Evolutionary conservation across 2,888 invertebrate genomes (phyloP), one percentile per base, ranked within the genome.

Genomic region (Callinectes sapidus): DNA sequence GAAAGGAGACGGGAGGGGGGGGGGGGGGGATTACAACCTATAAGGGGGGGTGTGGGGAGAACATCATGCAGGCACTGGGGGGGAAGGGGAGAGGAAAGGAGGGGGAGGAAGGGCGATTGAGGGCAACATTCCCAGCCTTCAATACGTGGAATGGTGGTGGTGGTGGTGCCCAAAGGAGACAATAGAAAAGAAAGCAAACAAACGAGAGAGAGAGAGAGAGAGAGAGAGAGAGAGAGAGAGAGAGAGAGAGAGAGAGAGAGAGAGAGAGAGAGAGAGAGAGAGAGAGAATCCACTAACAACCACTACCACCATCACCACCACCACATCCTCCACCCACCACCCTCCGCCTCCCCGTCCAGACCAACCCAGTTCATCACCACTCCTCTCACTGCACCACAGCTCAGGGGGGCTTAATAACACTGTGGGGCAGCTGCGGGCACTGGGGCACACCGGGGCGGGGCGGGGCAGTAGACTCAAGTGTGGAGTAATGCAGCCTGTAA

Each of bases 401-500:
- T 35, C 81, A 2, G 16, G 13, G 81, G 35, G 81, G 16, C 81
- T 35, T 35, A 32, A 81, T 16, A 35, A 81, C 32, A 32, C 81
- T n/a, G 16, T 14, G 32, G 81, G 81, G 35, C 81, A 81, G 14
- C 81, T 81, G 81, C 13, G 81, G 81, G 81, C 81, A 81, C 16
- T n/a, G 35, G 35, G 81, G 81, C 16, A 81, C 71, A 35, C 35
- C 81, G 35, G 81, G 81, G 81, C 81, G 81, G 16, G 81, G 81
- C 81, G 35, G 32, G 81, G 35, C 35, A 35, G 35, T 16, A 35
- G 35, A 81, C 35, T 32, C 81, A 61, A 61, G 55, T 55, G 61
- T 23, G 61, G 61, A 23, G 61, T 61, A 23, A 23, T 61, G 61
- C 61, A 61, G 88, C 48, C 88, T 88, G 88, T 88, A 55, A 2